Base-by-base conservation (phyloP, 2,113 vertebrate species). In the Hippocampus zosterae region DNA sequence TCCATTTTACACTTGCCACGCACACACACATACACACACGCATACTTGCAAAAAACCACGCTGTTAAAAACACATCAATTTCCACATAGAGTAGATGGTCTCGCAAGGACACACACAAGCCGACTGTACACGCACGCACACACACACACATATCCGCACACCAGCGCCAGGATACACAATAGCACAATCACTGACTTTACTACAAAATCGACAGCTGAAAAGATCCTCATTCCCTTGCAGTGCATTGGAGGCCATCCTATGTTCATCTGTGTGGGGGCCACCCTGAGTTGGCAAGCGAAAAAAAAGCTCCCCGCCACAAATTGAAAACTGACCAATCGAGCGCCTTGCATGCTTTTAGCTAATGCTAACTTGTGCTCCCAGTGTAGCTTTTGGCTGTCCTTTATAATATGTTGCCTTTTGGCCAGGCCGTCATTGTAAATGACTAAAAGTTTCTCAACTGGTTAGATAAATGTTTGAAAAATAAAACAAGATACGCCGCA, bases 1-100 rank as follows among this genome's bases (percentile, higher is more conserved):
- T 89, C 72, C 83, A 12, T 13, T 44, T 84, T 84, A 37, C 33
- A 37, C 33, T 37, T 37, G 33, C 33, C 85, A 71, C 19, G 21
- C 15, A n/a, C 46, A n/a, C 62, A 73, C 62, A 25, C 52, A 50
- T 42, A 37, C 42, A 27, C 25, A n/a, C 29, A 42, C 37, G 33
- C 62, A 46, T 70, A 70, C 7, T 16, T 25, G 13, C 33, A 42
- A 48, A 41, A 27, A 70, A 72, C 60, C 7, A 70, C 3, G 33
- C 7, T 53, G 27, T 53, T 44, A 2, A 67, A 67, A 42, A 41
- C 21, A 41, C 44, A 70, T 55, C 46, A 11, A 75, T 75, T 77
- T 68, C 46, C 42, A 46, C 67, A 69, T 66, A 29, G 10, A 65
- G 52, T 68, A 64, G 57, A 21, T 61, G 37, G 11, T 23, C 40